Base-by-base conservation (phyloP, 2,113 vertebrate genomes). In the Plecotus auritus region DNA sequence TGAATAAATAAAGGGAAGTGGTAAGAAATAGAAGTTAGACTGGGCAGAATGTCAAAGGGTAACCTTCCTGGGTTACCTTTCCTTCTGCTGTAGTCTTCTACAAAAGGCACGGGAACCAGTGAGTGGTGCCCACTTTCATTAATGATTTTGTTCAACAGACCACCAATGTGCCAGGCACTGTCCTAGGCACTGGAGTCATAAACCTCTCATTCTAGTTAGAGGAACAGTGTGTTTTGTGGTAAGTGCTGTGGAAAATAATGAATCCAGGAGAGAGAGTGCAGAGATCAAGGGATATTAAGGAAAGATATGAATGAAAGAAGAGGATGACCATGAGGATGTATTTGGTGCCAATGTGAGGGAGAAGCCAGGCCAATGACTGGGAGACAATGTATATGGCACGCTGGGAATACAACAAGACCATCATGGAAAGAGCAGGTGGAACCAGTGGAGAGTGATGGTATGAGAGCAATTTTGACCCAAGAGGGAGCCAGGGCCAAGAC, bases 361-460 rank as follows among this genome's bases (percentile, higher is more conserved):
- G 18, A 42, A 74, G 8, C n/a, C 40, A 76, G 80, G 45, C 17
- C 54, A 77, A 18, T 30, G 61, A 35, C 17, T 7, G 42, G 8
- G 13, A 59, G 40, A 78, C 4, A 1, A 23, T 0, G 2, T 3
- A 18, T 1, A 42, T 8, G 23, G n/a, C 26, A 5, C 0, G 2
- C 5, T n/a, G 45, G 10, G 45, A 87, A 35, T 54, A 76, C 30
- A n/a, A 23, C 28, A 88, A 54, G 64, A 54, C n/a, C 2, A 70
- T 10, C 13, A 13, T 10, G 9, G 37, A 0, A 2, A n/a, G 2
- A 91, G 28, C 16, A 9, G 47, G 66, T 17, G 17, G n/a, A 90
- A 64, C 4, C 20, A 26, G 30, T n/a, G 17, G 13, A 42, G 14
- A 59, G 16, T 8, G n/a, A 42, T 18, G 1, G 14, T 2, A 30